Evolutionary conservation across 2,797 vertebrate species (phyloP), one percentile per base, ranked within the genome.

Genomic region (Acrocephalus scirpaceus): DNA sequence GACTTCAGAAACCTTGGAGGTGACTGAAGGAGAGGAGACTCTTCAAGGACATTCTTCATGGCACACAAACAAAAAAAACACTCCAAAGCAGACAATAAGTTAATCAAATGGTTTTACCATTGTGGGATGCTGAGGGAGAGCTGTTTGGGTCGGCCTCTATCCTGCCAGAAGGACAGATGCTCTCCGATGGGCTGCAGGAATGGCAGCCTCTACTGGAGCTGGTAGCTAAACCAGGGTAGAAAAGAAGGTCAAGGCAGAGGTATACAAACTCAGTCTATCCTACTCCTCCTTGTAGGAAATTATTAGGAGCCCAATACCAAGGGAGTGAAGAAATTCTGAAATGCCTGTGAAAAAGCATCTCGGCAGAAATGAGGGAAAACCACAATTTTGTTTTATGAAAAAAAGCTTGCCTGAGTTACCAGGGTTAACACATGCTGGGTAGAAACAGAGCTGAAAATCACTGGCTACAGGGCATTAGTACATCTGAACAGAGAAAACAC

Each of bases 401-500:
- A 77, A 79, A 74, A 60, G 48, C 57, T 95, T 71, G 34, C n/a
- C 45, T 67, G 50, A 64, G 32, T 91, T 85, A 48, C 69, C 87
- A 54, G 57, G 64, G 40, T 74, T 92, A 91, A 66, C 64, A 71
- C 29, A 30, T 57, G 48, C 56, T 91, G 81, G 26, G 17, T 70
- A 85, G 81, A 32, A 89, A 60, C 44, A 67, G 56, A n/a, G 72
- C 88, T 96, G 89, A 88, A 81, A 92, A 87, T 82, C 60, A 48
- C 84, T 85, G 91, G 67, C 89, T 91, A 25, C 29, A 56, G 75
- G 77, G 74, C 72, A 86, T 77, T 56, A 16, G 30, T 71, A 17
- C 27, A 42, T 83, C 42, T 88, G 65, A 91, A 79, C 30, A 83
- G 85, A 73, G 45, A 77, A 91, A 89, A 86, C 6, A 13, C 1